Base-by-base conservation (phyloP, 2,888 invertebrate species). In the Crocallis elinguaria region DNA sequence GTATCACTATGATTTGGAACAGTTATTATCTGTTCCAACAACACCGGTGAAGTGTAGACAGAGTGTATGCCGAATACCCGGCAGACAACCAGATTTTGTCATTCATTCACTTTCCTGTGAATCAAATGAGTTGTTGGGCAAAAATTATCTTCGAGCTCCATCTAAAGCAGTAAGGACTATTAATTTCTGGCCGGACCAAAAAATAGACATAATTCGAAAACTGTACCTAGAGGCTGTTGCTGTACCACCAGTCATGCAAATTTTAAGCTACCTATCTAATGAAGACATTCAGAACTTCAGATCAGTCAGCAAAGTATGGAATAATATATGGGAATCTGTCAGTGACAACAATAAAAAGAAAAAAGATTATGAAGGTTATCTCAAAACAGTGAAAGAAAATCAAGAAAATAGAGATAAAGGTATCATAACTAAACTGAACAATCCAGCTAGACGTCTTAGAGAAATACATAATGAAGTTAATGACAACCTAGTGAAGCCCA, bases 1-100 rank as follows among this genome's bases (percentile, higher is more conserved):
- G 27, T 55, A 45, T 39, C 43, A 59, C 33, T 53, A 69, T 69
- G 73, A 72, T 44, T 65, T 73, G 57, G 73, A 73, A 9, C 66
- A 74, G 51, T 67, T 79, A 44, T 57, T 72, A 33, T 69, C 81
- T 36, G 86, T 85, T 61, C 90, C 90, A 51, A 78, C 84, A 35
- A 91, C 90, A 64, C 90, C 90, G 54, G 74, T 89, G 16, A 91
- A 91, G 62, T 86, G 87, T 63, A 83, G 75, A 49, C 63, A 76
- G 46, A 84, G 81, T 49, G 83, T 86, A 1, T 78, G 81, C 41
- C 78, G 69, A 45, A 85, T 73, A 69, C 82, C 86, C 54, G 75
- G 75, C 1, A 87, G 79, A 60, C 85, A 80, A 62, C 74, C 86
- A 16, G 82, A 80, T 53, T 88, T 87, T 72, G 72, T 77, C 2